These are phyloP conservation scores for Phacellophora camtschatica DNA, from an alignment of 30 jellyfish, hydroid and myxozoan species.

Conservation along the genomic window DNA sequence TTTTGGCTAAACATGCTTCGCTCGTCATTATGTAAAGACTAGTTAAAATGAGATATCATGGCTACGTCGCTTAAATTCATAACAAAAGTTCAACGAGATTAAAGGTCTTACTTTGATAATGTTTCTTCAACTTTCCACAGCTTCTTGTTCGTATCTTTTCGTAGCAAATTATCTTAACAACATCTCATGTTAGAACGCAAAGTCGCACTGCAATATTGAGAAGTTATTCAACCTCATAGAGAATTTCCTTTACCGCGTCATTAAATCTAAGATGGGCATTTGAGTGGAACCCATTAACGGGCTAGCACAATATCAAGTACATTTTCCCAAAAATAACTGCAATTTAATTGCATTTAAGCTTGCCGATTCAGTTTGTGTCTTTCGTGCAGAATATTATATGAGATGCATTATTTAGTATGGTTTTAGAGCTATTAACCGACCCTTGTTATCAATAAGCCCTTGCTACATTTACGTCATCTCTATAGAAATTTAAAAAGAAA, in stretches of 20 bases:
- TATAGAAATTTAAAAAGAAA: too few relatives aligned
- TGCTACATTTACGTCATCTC: too few relatives aligned
- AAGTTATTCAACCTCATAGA: constrained; percentile 19
- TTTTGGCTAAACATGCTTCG: too few relatives aligned
- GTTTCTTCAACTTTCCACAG: neutral
- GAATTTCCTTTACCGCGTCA: constrained; percentile 44
- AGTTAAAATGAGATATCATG: too few relatives aligned
- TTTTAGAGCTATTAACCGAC: too few relatives aligned
- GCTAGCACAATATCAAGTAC: constrained; percentile 8
- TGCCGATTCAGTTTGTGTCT: neutral
- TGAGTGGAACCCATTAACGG: constrained; percentile 22
- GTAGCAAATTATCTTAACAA: neutral
- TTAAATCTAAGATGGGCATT: neutral
- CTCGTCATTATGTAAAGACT: too few relatives aligned
- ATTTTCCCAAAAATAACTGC: constrained; percentile 28
- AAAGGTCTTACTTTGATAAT: too few relatives aligned
- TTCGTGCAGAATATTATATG: neutral
- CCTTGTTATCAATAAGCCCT: too few relatives aligned
- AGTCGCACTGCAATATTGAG: neutral
- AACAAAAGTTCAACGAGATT: too few relatives aligned
- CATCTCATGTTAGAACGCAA: neutral
- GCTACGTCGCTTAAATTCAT: neutral
- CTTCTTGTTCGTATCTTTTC: neutral
- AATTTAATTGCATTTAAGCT: neutral
- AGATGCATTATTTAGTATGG: too few relatives aligned